Evolutionary conservation across 2,888 invertebrate genomes (phyloP).

Genomic region (Lamellibrachia satsuma): DNA sequence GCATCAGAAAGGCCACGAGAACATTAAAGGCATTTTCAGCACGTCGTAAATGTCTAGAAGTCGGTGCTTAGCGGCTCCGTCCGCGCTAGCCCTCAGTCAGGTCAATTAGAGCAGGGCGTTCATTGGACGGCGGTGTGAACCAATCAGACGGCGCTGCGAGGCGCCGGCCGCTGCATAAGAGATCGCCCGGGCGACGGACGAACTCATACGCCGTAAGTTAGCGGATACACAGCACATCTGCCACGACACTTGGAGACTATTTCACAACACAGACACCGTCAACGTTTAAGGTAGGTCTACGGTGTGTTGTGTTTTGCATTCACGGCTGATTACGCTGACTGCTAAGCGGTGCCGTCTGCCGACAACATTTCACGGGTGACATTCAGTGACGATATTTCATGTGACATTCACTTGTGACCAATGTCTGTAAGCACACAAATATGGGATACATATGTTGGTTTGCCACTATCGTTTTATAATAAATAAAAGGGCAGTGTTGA

Average conservation of each 20-base stretch:
- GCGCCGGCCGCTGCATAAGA: not conserved
- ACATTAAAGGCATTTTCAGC: conserved; percentile 12
- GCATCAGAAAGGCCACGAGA: not conserved
- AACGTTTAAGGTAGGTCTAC: not conserved
- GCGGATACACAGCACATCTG: not conserved
- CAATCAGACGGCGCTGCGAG: not conserved
- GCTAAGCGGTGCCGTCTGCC: not conserved
- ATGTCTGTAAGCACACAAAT: not conserved
- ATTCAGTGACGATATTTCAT: not conserved
- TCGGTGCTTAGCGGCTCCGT: not conserved
- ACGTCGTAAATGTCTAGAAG: conserved; percentile 17
- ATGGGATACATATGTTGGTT: not conserved
- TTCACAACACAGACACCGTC: not conserved
- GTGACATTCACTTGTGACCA: not conserved
- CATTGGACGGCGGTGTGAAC: not conserved
- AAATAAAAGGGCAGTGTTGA: not conserved
- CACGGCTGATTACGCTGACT: not conserved
- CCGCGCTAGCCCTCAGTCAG: not conserved
- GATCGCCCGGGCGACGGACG: not conserved
- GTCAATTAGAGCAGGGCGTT: not conserved
- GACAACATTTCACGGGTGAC: not conserved
- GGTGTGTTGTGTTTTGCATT: not conserved
- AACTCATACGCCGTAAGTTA: not conserved
- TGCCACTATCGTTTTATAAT: not conserved
- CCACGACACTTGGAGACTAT: not conserved